phyloP scores from a whole-genome alignment of 2,113 vertebrate species.

The Haemorhous mexicanus region DNA sequence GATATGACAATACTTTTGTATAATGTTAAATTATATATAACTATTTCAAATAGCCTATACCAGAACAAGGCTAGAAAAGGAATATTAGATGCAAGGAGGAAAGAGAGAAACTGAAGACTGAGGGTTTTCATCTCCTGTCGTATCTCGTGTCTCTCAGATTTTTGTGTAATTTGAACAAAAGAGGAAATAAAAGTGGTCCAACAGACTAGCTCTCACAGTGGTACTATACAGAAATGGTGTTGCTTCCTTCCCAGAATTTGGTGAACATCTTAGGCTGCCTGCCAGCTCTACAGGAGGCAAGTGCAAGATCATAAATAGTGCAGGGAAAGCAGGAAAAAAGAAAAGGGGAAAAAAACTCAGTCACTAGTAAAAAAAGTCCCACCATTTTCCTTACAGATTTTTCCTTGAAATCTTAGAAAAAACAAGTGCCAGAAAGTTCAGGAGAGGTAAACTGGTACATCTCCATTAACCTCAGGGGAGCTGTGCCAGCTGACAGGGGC shows the following conservation, averaged over 20 bases:
- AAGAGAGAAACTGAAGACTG: constrained; percentile 70
- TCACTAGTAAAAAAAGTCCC: background rate
- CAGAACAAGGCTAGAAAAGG: constrained; percentile 73
- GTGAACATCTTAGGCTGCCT: constrained; percentile 49
- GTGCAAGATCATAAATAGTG: constrained; percentile 45
- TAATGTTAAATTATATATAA: constrained; percentile 89
- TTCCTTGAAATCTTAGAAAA: background rate
- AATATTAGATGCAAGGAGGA: constrained; percentile 76
- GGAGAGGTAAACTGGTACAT: background rate
- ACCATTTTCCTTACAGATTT: background rate
- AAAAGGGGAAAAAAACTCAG: background rate
- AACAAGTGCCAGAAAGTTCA: background rate
- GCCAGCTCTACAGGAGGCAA: constrained; percentile 59
- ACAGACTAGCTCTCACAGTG: constrained; percentile 7
- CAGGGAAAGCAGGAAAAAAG: constrained; percentile 26
- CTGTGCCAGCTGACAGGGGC: background rate
- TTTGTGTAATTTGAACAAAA: constrained; percentile 70
- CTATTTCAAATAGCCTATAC: constrained; percentile 79
- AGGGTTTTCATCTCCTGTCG: constrained; percentile 58
- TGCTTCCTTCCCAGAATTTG: constrained; percentile 64
- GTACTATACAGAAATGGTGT: constrained; percentile 39
- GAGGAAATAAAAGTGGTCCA: constrained; percentile 57
- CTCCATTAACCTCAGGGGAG: background rate
- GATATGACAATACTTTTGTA: constrained; percentile 88
- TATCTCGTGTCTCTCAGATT: constrained; percentile 67